A percentile compares a stretch with the other conserved stretches of the same genome.
Evolutionary conservation across 2,113 vertebrate genomes (phyloP).

Genomic region (Aramus guarauna): DNA sequence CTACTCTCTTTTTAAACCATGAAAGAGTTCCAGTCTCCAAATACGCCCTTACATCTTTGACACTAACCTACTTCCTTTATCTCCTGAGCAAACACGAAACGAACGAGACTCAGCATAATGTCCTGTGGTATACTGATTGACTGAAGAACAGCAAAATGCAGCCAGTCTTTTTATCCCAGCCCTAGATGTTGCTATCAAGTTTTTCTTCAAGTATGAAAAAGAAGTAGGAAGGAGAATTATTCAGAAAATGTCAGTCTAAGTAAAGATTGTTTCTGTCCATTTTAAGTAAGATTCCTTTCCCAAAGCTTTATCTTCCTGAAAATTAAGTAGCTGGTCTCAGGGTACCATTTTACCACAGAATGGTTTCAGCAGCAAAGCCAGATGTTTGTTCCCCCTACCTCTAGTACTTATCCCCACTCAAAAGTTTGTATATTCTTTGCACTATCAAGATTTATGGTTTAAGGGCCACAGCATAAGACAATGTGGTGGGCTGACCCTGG

Average conservation of each 20-base stretch:
- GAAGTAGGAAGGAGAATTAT: background rate
- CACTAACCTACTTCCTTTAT: conserved; percentile 6
- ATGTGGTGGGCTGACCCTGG: too few relatives aligned
- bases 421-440: background rate
- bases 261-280: background rate
- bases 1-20: background rate
- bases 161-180: background rate
- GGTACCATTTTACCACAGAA: background rate
- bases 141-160: conserved; percentile 19
- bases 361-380: background rate
- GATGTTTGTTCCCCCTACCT: background rate
- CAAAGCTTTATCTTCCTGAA: background rate
- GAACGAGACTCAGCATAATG: background rate
- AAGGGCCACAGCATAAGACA: background rate
- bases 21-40: background rate
- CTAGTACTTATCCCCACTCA: background rate
- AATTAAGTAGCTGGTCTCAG: background rate
- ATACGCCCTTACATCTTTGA: background rate
- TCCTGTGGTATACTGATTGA: conserved; percentile 3
- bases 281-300: background rate
- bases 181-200: background rate
- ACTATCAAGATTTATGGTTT: background rate
- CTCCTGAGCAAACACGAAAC: conserved; percentile 16
- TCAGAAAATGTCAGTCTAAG: background rate
- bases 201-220: background rate